phyloP scores from a whole-genome alignment of 1,140 invertebrate species.

The Antheraea mylitta region DNA sequence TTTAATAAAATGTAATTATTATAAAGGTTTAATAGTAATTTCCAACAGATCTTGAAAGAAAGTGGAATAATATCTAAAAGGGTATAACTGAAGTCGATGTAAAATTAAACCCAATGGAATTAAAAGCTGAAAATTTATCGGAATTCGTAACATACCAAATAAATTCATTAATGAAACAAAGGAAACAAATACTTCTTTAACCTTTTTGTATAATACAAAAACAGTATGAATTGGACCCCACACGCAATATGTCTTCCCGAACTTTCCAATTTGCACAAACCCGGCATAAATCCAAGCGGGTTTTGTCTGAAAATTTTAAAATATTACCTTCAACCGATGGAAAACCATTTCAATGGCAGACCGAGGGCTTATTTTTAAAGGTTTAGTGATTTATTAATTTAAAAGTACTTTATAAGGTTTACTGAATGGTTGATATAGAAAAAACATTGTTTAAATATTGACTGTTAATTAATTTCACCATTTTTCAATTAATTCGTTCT shows the following conservation, averaged over 20 bases:
- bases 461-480: not conserved
- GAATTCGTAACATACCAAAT: not conserved
- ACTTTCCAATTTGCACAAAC: slow-evolving; percentile 70
- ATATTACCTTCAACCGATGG: slow-evolving; percentile 40
- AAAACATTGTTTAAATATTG: not conserved
- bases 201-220: not conserved
- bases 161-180: slow-evolving; percentile 1
- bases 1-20: no score
- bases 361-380: slow-evolving; percentile 51
- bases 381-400: slow-evolving; percentile 52
- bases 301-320: slow-evolving; percentile 64
- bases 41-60: no score
- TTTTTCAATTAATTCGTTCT: no score
- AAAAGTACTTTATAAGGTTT: not conserved
- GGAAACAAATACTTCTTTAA: slow-evolving; percentile 8
- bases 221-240: slow-evolving; percentile 41
- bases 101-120: no score
- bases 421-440: slow-evolving; percentile 10
- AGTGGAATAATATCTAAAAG: no score
- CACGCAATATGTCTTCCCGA: slow-evolving; percentile 55
- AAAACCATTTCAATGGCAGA: slow-evolving; percentile 31
- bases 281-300: slow-evolving; percentile 59
- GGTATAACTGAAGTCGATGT: no score
- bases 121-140: not conserved
- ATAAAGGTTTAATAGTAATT: no score